Evolutionary conservation across 1,140 invertebrate species (phyloP).

Genomic region (Doryteuthis pealeii): DNA sequence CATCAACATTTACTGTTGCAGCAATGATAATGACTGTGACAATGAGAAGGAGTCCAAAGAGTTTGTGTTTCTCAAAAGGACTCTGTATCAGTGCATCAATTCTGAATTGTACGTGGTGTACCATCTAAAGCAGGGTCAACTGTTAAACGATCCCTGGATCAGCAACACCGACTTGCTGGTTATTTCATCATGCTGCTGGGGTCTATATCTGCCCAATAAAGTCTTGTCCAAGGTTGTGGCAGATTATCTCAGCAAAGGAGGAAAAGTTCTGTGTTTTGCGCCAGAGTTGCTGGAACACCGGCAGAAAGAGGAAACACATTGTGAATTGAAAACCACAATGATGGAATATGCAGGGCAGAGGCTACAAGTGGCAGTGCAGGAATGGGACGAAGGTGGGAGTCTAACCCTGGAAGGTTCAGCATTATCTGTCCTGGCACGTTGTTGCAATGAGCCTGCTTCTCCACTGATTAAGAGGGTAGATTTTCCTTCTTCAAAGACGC

Average conservation of each 20-base stretch:
- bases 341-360: not conserved
- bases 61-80: constrained; percentile 71
- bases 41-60: constrained; percentile 77
- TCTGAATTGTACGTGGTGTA: constrained; percentile 78
- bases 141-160: constrained; percentile 70
- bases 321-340: not conserved
- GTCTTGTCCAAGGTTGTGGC: constrained; percentile 69
- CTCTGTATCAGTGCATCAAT: constrained; percentile 71
- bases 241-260: constrained; percentile 74
- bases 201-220: constrained; percentile 61
- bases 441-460: constrained; percentile 63
- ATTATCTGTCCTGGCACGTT: constrained; percentile 73
- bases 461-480: too few species aligned
- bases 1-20: not conserved
- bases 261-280: constrained; percentile 53
- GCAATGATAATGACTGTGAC: constrained; percentile 62
- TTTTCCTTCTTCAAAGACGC: too few species aligned
- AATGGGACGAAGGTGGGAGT: constrained; percentile 25
- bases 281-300: constrained; percentile 25
- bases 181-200: constrained; percentile 69
- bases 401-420: constrained; percentile 73
- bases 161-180: constrained; percentile 75
- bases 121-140: constrained; percentile 67
- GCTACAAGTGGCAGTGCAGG: not conserved
- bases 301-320: not conserved